Percentiles rank a stretch among this genome's conserved stretches.
These are phyloP conservation scores for Ciconia maguari DNA, from an alignment of 2,113 vertebrate genomes.

Conservation along the genomic window DNA sequence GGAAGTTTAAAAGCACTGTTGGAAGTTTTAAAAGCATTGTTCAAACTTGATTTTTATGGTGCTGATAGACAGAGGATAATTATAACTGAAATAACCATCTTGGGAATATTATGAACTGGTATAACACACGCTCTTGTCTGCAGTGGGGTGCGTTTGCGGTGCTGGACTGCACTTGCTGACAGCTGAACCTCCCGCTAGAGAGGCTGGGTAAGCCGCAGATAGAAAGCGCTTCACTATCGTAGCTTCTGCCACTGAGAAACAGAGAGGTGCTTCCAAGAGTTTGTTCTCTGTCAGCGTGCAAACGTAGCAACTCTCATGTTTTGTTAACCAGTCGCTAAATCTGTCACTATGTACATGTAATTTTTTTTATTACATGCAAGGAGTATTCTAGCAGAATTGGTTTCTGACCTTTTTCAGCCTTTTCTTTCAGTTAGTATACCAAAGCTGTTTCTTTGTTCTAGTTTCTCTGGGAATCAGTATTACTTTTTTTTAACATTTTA, in stretches of 20 bases:
- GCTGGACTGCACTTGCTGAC: background rate
- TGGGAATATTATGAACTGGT: background rate
- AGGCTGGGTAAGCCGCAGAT: fast-evolving
- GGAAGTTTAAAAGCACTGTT: background rate
- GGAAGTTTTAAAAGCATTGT: background rate
- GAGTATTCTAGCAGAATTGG: background rate
- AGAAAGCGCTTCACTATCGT: fast-evolving
- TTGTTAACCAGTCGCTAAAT: background rate
- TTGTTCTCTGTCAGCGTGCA: background rate
- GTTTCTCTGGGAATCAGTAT: background rate
- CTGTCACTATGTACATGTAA: fast-evolving
- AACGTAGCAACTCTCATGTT: background rate
- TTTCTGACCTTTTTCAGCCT: background rate
- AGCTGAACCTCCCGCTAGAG: background rate
- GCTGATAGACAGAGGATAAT: background rate
- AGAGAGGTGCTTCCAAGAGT: background rate
- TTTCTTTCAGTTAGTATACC: background rate
- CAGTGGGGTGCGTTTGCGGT: fast-evolving
- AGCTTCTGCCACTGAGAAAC: background rate
- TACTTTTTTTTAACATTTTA: background rate
- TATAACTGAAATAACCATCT: background rate
- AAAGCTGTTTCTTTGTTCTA: background rate
- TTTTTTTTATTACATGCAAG: background rate
- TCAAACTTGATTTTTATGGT: background rate
- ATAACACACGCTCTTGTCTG: fast-evolving